These are phyloP conservation scores for Zaprionus ghesquierei DNA, from an alignment of 1,140 invertebrate species.

Conservation along the genomic window DNA sequence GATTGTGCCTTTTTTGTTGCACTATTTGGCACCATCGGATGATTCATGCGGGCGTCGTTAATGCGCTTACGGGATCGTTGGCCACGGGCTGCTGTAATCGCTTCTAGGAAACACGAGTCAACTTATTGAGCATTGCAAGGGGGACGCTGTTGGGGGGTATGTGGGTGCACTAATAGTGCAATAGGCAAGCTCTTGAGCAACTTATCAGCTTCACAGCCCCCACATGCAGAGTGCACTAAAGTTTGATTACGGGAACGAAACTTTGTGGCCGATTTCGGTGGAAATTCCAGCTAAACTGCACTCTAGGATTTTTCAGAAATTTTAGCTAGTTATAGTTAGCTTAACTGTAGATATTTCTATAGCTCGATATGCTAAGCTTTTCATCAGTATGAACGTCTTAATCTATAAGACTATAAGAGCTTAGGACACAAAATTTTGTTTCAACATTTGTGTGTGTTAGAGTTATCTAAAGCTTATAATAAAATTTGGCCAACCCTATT, in stretches of 20 bases:
- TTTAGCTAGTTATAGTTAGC: not conserved
- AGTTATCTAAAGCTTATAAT: too few species aligned
- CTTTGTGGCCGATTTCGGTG: not conserved
- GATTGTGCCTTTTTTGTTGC: constrained; percentile 27
- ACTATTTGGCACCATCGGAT: constrained; percentile 21
- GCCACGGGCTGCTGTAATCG: constrained; percentile 28
- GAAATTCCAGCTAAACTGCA: not conserved
- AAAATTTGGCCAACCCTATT: too few species aligned
- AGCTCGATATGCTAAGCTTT: not conserved
- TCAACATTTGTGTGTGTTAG: too few species aligned
- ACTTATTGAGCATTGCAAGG: not conserved
- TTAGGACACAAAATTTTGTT: too few species aligned
- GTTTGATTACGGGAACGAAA: not conserved
- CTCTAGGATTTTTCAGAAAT: not conserved
- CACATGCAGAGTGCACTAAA: not conserved
- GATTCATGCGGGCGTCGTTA: constrained; percentile 44
- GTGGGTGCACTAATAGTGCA: not conserved
- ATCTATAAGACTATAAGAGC: too few species aligned
- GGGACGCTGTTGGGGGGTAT: too few species aligned
- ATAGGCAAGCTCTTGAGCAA: not conserved
- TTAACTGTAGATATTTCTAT: not conserved
- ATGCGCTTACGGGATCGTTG: constrained; percentile 38
- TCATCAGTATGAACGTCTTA: too few species aligned
- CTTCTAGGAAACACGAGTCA: constrained; percentile 33
- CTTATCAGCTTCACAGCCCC: not conserved